phyloP scores from a whole-genome alignment of 2,797 vertebrate genomes.

The Rhodeus uyekii region DNA sequence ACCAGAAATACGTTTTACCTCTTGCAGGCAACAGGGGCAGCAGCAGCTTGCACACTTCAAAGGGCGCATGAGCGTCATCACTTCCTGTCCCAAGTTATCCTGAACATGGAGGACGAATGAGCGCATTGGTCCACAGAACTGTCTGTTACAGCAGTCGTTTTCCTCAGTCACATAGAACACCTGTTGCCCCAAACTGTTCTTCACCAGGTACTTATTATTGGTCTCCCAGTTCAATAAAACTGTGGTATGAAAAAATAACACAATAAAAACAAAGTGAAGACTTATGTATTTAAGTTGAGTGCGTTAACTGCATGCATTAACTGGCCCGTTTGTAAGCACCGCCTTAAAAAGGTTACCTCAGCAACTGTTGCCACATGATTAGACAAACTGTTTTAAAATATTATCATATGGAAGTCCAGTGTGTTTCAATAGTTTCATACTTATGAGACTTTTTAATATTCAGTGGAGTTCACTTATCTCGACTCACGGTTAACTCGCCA shows the following conservation, averaged over 20 bases:
- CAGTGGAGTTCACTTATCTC: no score
- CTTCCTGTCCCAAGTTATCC: slow-evolving; percentile 77
- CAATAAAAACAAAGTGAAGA: neutral
- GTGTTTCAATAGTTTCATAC: no score
- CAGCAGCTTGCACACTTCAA: slow-evolving; percentile 73
- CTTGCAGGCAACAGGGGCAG: slow-evolving; percentile 83
- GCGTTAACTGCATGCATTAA: neutral
- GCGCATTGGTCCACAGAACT: slow-evolving; percentile 73
- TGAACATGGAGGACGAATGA: slow-evolving; percentile 76
- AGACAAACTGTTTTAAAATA: neutral
- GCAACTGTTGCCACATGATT: neutral
- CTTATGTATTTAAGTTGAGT: neutral
- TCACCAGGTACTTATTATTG: slow-evolving; percentile 80
- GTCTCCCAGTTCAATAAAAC: slow-evolving; percentile 78
- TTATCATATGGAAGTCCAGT: neutral
- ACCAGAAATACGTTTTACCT: slow-evolving; percentile 65
- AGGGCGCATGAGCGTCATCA: slow-evolving; percentile 74
- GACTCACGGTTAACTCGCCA: no score
- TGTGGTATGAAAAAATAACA: slow-evolving; percentile 39
- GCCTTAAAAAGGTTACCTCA: neutral
- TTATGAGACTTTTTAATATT: no score
- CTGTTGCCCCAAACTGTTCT: slow-evolving; percentile 78
- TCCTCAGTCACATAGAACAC: slow-evolving; percentile 82
- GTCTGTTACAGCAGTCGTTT: slow-evolving; percentile 72
- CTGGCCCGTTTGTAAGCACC: neutral